phyloP scores from a whole-genome alignment of 2,888 invertebrate species.

The Allygus modestus region DNA sequence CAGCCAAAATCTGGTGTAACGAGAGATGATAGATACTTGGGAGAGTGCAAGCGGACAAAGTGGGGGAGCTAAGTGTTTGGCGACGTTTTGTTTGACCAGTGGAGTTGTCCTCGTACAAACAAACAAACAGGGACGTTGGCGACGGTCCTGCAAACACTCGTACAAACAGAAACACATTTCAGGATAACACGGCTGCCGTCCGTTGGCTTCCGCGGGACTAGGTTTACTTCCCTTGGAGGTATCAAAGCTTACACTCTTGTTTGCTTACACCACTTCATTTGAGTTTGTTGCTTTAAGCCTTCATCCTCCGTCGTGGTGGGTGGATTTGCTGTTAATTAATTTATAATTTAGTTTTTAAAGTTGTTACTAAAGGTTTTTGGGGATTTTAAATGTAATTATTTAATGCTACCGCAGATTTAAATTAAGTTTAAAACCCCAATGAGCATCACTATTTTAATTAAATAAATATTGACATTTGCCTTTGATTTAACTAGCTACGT shows the following conservation, averaged over 20 bases:
- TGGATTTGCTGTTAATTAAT: not conserved
- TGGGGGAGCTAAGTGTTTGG: constrained; percentile 59
- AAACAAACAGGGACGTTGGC: constrained; percentile 59
- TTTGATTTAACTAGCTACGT: too few species aligned
- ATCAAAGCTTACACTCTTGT: not conserved
- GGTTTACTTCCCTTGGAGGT: not conserved
- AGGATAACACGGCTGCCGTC: constrained; percentile 41
- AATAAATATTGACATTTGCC: too few species aligned
- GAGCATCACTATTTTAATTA: too few species aligned
- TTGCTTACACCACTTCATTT: constrained; percentile 24
- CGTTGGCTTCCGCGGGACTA: constrained; percentile 24
- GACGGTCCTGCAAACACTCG: constrained; percentile 55
- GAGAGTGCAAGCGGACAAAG: constrained; percentile 22
- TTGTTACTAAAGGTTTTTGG: too few species aligned
- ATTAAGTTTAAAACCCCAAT: too few species aligned
- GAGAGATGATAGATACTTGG: constrained; percentile 43
- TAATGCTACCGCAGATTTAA: too few species aligned
- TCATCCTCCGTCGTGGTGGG: not conserved
- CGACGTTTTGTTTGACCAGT: constrained; percentile 55
- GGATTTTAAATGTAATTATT: too few species aligned
- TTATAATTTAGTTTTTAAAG: not conserved
- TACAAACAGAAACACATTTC: constrained; percentile 59
- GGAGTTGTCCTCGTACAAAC: constrained; percentile 52
- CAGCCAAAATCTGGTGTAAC: constrained; percentile 41
- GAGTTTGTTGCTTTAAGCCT: not conserved